phyloP scores from a whole-genome alignment of 2,888 invertebrate genomes.

The Encarsia formosa region DNA sequence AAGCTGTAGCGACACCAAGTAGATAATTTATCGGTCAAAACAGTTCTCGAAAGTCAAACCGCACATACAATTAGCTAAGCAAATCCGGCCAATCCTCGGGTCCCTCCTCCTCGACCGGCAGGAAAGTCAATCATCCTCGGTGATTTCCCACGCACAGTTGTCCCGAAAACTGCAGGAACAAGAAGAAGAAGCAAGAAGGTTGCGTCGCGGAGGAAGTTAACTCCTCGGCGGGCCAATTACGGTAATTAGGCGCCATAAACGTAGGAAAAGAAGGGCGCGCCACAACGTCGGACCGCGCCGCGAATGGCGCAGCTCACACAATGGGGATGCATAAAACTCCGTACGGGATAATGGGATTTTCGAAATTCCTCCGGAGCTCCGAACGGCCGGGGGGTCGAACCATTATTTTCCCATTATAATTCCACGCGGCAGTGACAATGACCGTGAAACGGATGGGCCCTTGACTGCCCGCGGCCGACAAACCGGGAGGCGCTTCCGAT shows the following conservation, averaged over 20 bases:
- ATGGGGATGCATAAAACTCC: slow-evolving; percentile 1
- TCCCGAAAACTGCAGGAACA: neutral
- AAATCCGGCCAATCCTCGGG: neutral
- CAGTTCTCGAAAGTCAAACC: too few species aligned
- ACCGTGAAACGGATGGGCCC: slow-evolving; percentile 20
- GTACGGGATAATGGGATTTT: slow-evolving; percentile 33
- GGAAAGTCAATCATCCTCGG: neutral
- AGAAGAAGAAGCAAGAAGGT: neutral
- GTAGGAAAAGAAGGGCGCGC: neutral
- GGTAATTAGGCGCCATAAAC: slow-evolving; percentile 23
- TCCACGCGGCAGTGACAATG: slow-evolving; percentile 28
- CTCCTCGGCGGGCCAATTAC: slow-evolving; percentile 23
- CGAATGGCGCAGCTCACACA: slow-evolving; percentile 13
- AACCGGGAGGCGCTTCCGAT: slow-evolving; percentile 1
- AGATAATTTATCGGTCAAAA: too few species aligned
- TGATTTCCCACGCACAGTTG: too few species aligned
- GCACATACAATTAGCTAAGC: too few species aligned
- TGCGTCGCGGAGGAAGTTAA: slow-evolving; percentile 1
- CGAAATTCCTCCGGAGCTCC: slow-evolving; percentile 25
- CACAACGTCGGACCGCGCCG: too few species aligned
- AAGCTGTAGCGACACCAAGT: too few species aligned
- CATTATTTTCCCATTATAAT: slow-evolving; percentile 36
- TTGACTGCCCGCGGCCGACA: too few species aligned
- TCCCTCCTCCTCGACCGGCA: neutral
- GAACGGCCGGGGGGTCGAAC: slow-evolving; percentile 1